Evolutionary conservation across 2,888 invertebrate species (phyloP).

Genomic region (Cepaea hortensis): DNA sequence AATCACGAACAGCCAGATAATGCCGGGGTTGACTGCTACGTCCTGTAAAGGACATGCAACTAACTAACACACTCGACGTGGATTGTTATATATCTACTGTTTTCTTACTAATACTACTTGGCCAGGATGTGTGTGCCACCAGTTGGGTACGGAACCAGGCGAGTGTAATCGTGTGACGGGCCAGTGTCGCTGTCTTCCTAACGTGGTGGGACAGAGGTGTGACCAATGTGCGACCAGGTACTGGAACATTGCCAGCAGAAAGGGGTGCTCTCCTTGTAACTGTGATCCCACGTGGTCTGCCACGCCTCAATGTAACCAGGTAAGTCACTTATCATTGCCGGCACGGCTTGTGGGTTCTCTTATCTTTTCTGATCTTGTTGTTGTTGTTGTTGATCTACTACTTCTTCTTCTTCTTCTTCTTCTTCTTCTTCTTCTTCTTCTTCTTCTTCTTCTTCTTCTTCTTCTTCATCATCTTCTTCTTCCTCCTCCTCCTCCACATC

Average conservation of each 20-base stretch:
- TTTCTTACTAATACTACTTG: conserved; percentile 31
- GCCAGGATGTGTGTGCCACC: conserved; percentile 90
- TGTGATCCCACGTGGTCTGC: conserved; percentile 92
- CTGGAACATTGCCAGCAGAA: conserved; percentile 96
- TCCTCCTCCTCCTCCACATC: too few species aligned
- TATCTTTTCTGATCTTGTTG: not conserved
- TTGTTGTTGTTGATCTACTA: not conserved
- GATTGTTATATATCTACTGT: too few species aligned
- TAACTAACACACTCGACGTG: too few species aligned
- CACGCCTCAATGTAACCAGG: conserved; percentile 88
- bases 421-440: too few species aligned
- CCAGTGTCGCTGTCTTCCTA: conserved; percentile 95
- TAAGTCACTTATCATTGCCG: conserved; percentile 65
- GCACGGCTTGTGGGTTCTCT: not conserved
- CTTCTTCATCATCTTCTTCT: too few species aligned
- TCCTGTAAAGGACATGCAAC: too few species aligned
- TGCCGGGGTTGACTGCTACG: too few species aligned
- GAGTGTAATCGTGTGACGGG: conserved; percentile 89
- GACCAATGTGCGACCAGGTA: conserved; percentile 92
- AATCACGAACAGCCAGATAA: too few species aligned
- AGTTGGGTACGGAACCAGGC: conserved; percentile 82
- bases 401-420: not conserved
- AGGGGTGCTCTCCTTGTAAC: conserved; percentile 93
- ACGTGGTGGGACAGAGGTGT: conserved; percentile 92
- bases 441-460: too few species aligned